Percentiles rank a stretch among this genome's conserved stretches.
Evolutionary conservation across 2,888 invertebrate species (phyloP).

Genomic region (Lysandra bellargus): DNA sequence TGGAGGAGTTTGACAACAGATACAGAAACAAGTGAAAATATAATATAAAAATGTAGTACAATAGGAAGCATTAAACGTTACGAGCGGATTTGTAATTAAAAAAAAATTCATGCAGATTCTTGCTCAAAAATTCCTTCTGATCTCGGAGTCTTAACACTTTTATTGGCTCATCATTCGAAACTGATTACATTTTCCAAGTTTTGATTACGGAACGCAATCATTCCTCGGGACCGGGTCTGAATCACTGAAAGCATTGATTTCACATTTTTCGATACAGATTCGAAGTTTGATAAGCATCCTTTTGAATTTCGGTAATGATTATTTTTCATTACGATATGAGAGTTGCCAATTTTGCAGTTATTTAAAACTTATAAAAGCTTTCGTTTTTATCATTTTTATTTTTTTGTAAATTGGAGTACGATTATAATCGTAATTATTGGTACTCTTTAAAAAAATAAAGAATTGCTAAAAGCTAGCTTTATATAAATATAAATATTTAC

Average conservation of each 20-base stretch:
- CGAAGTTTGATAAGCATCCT: not conserved
- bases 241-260: conserved; percentile 15
- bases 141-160: not conserved
- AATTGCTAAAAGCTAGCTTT: too few relatives aligned
- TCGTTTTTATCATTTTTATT: not conserved
- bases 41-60: too few relatives aligned
- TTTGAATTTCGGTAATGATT: not conserved
- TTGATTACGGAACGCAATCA: conserved; percentile 4
- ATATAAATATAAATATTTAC: too few relatives aligned
- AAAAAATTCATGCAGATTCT: not conserved
- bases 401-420: too few relatives aligned
- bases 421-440: too few relatives aligned
- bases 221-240: not conserved
- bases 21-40: too few relatives aligned
- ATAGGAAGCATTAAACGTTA: too few relatives aligned
- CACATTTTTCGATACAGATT: conserved; percentile 8
- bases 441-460: too few relatives aligned
- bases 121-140: not conserved
- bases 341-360: not conserved
- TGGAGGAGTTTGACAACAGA: too few relatives aligned
- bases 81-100: not conserved
- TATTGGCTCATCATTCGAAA: not conserved
- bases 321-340: not conserved
- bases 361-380: not conserved
- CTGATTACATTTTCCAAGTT: conserved; percentile 8